Evolutionary conservation across 2,888 invertebrate species (phyloP).

Genomic region (Synanthedon vespiformis): DNA sequence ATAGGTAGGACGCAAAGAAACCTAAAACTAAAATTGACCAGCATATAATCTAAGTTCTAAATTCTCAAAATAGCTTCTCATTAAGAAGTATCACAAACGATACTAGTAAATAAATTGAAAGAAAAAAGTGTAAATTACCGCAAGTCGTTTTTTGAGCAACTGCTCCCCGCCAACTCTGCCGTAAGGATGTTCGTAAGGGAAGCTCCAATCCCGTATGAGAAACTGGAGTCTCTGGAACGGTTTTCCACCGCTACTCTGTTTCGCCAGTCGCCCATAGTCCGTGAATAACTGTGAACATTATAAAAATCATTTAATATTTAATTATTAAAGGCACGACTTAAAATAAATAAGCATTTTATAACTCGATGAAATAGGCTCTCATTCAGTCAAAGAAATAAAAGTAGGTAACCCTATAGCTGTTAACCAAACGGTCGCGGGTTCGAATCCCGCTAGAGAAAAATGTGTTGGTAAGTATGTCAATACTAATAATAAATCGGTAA

Average conservation of each 20-base stretch:
- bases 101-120: not conserved
- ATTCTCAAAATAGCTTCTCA: not conserved
- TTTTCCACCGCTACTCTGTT: slow-evolving; percentile 85
- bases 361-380: too few relatives aligned
- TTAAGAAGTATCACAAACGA: not conserved
- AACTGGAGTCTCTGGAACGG: slow-evolving; percentile 92
- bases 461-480: too few relatives aligned
- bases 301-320: too few relatives aligned
- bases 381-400: too few relatives aligned
- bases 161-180: slow-evolving; percentile 89
- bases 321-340: too few relatives aligned
- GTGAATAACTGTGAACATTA: slow-evolving; percentile 81
- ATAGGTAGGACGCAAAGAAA: too few relatives aligned
- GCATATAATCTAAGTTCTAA: too few relatives aligned
- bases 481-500: too few relatives aligned
- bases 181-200: slow-evolving; percentile 93
- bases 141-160: slow-evolving; percentile 86
- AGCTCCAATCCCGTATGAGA: slow-evolving; percentile 96
- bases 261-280: slow-evolving; percentile 95
- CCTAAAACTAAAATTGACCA: not conserved
- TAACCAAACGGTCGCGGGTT: too few relatives aligned
- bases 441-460: too few relatives aligned
- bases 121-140: slow-evolving; percentile 56
- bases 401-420: too few relatives aligned
- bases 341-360: too few relatives aligned